These are phyloP conservation scores for Andrena marginata DNA, from an alignment of 2,888 invertebrate species.

Conservation along the genomic window DNA sequence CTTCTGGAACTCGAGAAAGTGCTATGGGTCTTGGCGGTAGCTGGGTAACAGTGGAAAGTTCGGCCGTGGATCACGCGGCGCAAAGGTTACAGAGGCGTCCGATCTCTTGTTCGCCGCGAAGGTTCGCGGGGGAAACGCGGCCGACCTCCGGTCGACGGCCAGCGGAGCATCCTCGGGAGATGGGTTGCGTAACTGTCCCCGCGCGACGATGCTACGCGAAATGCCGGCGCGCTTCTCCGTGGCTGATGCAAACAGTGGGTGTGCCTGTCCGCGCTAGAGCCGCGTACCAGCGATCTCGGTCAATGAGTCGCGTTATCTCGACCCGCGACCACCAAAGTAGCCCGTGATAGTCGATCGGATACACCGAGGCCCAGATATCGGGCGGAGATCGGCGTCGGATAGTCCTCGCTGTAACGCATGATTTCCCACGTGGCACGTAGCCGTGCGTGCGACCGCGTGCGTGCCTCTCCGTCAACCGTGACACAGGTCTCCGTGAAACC, in stretches of 20 bases:
- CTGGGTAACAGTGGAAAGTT: slow-evolving; percentile 38
- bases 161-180: slow-evolving; percentile 44
- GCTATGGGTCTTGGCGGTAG: background rate
- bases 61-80: slow-evolving; percentile 23
- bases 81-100: slow-evolving; percentile 47
- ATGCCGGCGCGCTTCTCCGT: slow-evolving; percentile 32
- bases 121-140: slow-evolving; percentile 21
- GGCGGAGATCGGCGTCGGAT: slow-evolving; percentile 34
- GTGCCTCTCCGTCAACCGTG: slow-evolving; percentile 17
- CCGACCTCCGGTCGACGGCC: slow-evolving; percentile 30
- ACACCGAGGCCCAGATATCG: background rate
- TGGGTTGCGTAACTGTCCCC: slow-evolving; percentile 60
- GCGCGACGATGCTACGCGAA: background rate
- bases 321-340: slow-evolving; percentile 38
- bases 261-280: slow-evolving; percentile 58
- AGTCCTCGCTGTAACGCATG: slow-evolving; percentile 59
- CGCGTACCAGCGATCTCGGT: slow-evolving; percentile 46
- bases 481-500: slow-evolving; percentile 2
- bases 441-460: slow-evolving; percentile 29
- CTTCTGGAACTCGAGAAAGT: slow-evolving; percentile 27
- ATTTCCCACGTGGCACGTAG: slow-evolving; percentile 70
- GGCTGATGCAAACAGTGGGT: slow-evolving; percentile 55
- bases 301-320: slow-evolving; percentile 47
- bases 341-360: background rate
- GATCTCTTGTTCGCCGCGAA: slow-evolving; percentile 5